Base-by-base conservation (phyloP, 2,888 invertebrate genomes). In the Dexiosoma caninum region DNA sequence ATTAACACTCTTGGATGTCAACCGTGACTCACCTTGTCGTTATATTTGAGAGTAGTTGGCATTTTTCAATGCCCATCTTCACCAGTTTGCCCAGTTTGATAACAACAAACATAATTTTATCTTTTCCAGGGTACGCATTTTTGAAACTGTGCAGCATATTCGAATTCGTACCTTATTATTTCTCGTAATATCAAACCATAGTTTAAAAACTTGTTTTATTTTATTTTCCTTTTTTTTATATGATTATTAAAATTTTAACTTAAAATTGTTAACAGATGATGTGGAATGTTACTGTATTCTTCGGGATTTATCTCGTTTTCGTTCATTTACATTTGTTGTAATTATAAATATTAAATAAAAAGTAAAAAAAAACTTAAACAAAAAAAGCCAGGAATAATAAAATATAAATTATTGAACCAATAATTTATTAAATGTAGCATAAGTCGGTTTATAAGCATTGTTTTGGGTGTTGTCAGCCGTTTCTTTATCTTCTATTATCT, bases 401-500 rank as follows among this genome's bases (percentile, higher is more conserved):
- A 23, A 75, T n/a, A 27, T 19, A 10, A 46, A 46, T 10, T 19
- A 23, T 23, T 49, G 37, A 10, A 5, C n/a, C 23, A 42, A 72
- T 72, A 51, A 81, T 59, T 81, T 81, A 23, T 74, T 81, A 57
- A 44, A 64, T 0, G 77, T 74, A 7, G 77, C 69, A 14, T 64
- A 81, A 23, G 77, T 46, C 3, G 72, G 44, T 64, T 87, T 85
- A 74, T 88, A 86, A 40, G 85, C 84, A 84, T 89, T 90, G 40
- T 84, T 85, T 55, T 89, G 88, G 37, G 89, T 90, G 75, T 90
- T 90, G 30, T 87, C 87, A 3, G 85, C 84, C 8, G 88, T 88
- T 74, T 86, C 84, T 78, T 89, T 88, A 78, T 90, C 89, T 5
- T 85, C 86, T 8, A 87, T 87, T 27, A 86, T 59, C 82, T 90